Evolutionary conservation across 92 coral and sea anemone species (phyloP).

Genomic region (Micromussa lordhowensis): DNA sequence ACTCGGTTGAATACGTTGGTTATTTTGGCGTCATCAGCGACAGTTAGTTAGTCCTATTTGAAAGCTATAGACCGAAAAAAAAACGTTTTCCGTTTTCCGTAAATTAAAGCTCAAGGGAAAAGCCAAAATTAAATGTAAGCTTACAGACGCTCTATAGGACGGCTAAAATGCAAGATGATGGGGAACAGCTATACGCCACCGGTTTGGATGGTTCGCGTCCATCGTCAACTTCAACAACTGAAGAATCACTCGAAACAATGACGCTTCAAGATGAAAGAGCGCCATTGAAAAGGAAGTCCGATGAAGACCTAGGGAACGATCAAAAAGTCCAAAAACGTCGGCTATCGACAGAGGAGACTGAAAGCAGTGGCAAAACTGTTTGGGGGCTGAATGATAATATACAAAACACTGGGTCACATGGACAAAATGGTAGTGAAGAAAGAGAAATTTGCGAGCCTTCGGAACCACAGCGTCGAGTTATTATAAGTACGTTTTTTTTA

Average conservation of each 20-base stretch:
- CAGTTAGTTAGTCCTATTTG: background rate
- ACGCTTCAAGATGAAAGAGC: background rate
- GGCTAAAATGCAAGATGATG: background rate
- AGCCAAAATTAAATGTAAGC: no score
- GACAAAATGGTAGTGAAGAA: background rate
- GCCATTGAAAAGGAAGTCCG: constrained; percentile 38
- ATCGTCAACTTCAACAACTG: background rate
- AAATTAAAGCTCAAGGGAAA: background rate
- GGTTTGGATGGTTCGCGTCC: background rate
- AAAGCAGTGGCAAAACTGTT: background rate
- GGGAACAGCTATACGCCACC: background rate
- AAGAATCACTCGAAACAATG: background rate
- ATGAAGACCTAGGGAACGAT: constrained; percentile 29
- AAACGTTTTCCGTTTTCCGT: no score
- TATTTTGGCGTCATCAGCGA: background rate
- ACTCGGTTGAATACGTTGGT: background rate
- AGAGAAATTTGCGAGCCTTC: background rate
- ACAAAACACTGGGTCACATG: background rate
- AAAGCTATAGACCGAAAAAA: background rate
- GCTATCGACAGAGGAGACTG: background rate
- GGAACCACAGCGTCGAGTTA: constrained; percentile 40
- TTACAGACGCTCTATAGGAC: background rate
- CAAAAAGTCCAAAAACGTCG: constrained; percentile 2
- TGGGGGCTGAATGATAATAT: background rate
- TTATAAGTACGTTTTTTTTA: constrained; percentile 36